A percentile compares a stretch with the other conserved stretches of the same genome.
phyloP scores from a whole-genome alignment of 2,888 invertebrate species.

The Gastracanthus pulcherrimus region DNA sequence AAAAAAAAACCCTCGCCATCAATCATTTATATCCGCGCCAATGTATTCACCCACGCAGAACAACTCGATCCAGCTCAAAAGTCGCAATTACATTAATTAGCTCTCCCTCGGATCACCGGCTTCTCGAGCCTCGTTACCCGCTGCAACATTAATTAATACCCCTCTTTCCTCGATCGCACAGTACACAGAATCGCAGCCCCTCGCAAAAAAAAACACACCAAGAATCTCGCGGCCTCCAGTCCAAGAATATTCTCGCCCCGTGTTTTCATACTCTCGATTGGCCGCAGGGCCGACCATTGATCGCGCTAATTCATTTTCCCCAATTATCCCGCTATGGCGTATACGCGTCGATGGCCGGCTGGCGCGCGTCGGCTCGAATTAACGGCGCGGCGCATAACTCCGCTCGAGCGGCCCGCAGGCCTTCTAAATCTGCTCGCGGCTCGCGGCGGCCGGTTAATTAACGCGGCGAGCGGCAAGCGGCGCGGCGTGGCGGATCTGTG shows the following conservation, averaged over 20 bases:
- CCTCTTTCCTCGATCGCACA: neutral
- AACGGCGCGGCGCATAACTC: conserved; percentile 1
- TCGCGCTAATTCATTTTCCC: conserved; percentile 49
- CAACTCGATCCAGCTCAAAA: neutral
- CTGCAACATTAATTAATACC: neutral
- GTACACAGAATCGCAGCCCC: neutral
- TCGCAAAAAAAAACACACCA: neutral
- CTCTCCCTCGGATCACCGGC: no score
- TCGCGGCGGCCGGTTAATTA: neutral
- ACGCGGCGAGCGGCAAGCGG: neutral
- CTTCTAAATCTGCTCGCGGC: conserved; percentile 14
- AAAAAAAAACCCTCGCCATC: no score
- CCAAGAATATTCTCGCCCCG: neutral
- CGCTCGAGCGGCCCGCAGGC: neutral
- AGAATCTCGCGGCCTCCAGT: neutral
- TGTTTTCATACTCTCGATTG: conserved; percentile 9
- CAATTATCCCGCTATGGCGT: conserved; percentile 48
- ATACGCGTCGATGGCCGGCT: conserved; percentile 21
- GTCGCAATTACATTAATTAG: neutral
- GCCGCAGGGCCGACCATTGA: conserved; percentile 8
- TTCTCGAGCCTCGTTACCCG: neutral
- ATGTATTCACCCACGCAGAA: no score
- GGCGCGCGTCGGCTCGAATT: conserved; percentile 37
- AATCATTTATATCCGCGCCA: no score
- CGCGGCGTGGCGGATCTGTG: neutral